Evolutionary conservation across 1,140 invertebrate genomes (phyloP).

Genomic region (Venturia canescens): DNA sequence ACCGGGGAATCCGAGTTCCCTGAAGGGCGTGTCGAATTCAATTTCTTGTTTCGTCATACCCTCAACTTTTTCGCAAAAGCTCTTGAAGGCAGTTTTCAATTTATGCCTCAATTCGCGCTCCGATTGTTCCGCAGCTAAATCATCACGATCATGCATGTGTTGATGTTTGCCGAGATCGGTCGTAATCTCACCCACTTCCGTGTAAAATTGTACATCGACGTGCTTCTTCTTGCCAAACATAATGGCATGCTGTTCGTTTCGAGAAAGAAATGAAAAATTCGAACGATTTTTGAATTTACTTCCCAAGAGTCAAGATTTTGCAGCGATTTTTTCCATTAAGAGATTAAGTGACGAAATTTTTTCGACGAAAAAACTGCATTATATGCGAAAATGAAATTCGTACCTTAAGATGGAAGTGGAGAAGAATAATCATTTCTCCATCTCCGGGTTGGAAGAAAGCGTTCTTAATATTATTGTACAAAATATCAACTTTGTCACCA

Average conservation of each 20-base stretch:
- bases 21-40: conserved; percentile 99
- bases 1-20: conserved; percentile 97
- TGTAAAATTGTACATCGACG: conserved; percentile 99
- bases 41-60: conserved; percentile 96
- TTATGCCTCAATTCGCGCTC: conserved; percentile 98
- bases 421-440: conserved; percentile 99
- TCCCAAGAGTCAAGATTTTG: no score
- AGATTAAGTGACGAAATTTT: no score
- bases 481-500: conserved; percentile 99
- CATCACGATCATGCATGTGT: conserved; percentile 99
- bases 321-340: no score
- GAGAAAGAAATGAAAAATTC: no score
- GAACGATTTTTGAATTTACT: no score
- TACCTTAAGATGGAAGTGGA: conserved; percentile 98
- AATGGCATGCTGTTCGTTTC: conserved; percentile 86
- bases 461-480: conserved; percentile 99
- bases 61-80: conserved; percentile 94
- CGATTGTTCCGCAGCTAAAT: conserved; percentile 98
- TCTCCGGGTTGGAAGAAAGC: conserved; percentile 99
- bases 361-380: no score
- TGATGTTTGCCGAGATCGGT: conserved; percentile 99
- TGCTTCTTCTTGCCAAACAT: conserved; percentile 99
- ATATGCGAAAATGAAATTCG: conserved; percentile 4
- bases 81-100: conserved; percentile 98
- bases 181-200: conserved; percentile 99